Conservation (phyloP, 2,113 vertebrate species). For the Pseudonaja textilis region DNA sequence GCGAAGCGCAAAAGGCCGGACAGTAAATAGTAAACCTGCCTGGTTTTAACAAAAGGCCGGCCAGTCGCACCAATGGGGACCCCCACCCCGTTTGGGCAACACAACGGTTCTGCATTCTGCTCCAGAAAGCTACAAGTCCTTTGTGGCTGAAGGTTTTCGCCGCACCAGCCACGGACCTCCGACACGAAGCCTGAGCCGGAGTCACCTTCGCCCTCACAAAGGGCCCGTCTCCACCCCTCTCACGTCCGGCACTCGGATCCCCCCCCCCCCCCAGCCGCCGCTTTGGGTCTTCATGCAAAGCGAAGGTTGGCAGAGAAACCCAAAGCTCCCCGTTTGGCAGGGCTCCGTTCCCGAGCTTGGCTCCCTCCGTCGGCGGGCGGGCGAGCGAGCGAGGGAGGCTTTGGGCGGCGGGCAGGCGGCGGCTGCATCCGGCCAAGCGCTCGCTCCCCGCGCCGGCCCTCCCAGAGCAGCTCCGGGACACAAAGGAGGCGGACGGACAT, state of each 20-base stretch:
- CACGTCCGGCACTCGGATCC: background rate
- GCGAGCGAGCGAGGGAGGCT: too few species aligned
- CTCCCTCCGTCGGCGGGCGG: background rate
- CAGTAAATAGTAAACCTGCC: too few species aligned
- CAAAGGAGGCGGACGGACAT: slow-evolving; percentile 25
- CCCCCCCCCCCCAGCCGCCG: too few species aligned
- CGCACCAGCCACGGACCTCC: background rate
- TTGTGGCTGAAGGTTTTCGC: background rate
- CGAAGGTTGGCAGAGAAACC: background rate
- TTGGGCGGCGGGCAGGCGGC: too few species aligned
- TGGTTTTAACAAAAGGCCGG: background rate
- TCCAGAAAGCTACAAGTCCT: slow-evolving; percentile 9
- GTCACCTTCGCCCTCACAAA: background rate
- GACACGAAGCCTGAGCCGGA: background rate
- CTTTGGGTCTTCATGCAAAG: background rate
- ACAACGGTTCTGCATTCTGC: background rate
- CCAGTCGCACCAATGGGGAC: background rate
- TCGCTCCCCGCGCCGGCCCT: background rate
- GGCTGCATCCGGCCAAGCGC: background rate
- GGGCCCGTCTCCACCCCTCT: too few species aligned
- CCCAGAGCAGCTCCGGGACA: background rate
- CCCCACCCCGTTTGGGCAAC: background rate
- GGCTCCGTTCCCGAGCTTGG: background rate
- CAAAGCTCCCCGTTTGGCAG: background rate
- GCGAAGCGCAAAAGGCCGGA: background rate